These are phyloP conservation scores for Myripristis murdjan DNA, from an alignment of 2,797 vertebrate genomes.

Conservation along the genomic window DNA sequence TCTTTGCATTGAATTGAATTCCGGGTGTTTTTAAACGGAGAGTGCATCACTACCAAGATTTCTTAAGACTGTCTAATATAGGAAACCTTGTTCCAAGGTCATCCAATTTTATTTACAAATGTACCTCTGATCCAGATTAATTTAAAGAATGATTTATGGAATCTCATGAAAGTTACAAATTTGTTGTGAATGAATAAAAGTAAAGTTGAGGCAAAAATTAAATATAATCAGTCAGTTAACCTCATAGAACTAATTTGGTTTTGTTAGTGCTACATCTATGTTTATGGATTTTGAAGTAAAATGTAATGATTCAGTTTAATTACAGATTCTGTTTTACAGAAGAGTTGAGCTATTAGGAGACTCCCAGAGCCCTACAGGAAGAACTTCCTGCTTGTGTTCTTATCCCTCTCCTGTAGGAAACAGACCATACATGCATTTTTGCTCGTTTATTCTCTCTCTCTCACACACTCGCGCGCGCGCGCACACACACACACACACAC, in stretches of 20 bases:
- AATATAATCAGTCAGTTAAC: neutral
- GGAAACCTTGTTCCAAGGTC: slow-evolving; percentile 13
- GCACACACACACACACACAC: neutral
- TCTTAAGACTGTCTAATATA: neutral
- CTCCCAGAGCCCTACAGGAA: slow-evolving; percentile 72
- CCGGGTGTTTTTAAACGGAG: neutral
- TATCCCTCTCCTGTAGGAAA: slow-evolving; percentile 52
- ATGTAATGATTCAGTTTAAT: neutral
- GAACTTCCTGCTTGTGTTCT: slow-evolving; percentile 74
- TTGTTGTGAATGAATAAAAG: neutral
- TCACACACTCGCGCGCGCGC: slow-evolving; percentile 1
- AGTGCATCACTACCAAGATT: neutral
- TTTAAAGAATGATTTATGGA: slow-evolving; percentile 34
- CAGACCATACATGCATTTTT: slow-evolving; percentile 23
- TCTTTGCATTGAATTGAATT: neutral
- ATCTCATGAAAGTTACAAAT: slow-evolving; percentile 7
- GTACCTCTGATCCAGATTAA: slow-evolving; percentile 38
- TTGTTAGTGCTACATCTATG: neutral
- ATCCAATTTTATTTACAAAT: slow-evolving; percentile 48
- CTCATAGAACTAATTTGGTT: neutral
- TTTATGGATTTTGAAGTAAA: neutral
- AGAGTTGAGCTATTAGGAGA: slow-evolving; percentile 15
- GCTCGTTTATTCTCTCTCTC: slow-evolving; percentile 9
- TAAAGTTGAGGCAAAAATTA: neutral
- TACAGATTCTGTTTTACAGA: slow-evolving; percentile 30